Conservation (phyloP, 1,140 invertebrate genomes). For the Drosophila kepulauana region DNA sequence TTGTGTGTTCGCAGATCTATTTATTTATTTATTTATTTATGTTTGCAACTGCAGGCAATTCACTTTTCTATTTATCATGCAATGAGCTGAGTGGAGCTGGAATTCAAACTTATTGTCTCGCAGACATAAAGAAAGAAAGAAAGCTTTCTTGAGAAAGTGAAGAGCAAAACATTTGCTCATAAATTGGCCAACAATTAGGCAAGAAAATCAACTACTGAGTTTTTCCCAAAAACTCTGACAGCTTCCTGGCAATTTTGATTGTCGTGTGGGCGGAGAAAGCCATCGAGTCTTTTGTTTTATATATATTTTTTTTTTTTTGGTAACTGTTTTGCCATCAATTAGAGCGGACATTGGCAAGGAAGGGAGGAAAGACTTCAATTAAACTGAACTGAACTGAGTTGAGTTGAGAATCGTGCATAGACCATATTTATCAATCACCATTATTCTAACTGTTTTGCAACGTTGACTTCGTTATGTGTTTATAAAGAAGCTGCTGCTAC, state of each 20-base stretch:
- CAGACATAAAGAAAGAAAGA: conserved; percentile 56
- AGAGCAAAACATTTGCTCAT: conserved; percentile 25
- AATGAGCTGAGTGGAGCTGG: conserved; percentile 20
- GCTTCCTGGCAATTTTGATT: conserved; percentile 27
- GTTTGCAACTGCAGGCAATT: conserved; percentile 54
- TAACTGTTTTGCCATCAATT: conserved; percentile 61
- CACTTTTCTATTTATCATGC: conserved; percentile 74
- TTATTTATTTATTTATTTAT: conserved; percentile 42
- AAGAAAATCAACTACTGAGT: conserved; percentile 46
- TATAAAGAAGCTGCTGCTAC: conserved; percentile 42
- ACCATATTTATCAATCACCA: conserved; percentile 83
- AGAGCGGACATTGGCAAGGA: conserved; percentile 29
- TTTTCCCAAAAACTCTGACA: conserved; percentile 5
- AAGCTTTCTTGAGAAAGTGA: conserved; percentile 37
- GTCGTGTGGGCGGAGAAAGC: conserved; percentile 66
- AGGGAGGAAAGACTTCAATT: conserved; percentile 59
- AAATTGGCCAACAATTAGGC: conserved; percentile 38
- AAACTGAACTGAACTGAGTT: conserved; percentile 42
- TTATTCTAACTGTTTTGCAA: conserved; percentile 76
- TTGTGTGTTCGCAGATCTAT: conserved; percentile 23
- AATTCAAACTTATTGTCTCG: conserved; percentile 66
- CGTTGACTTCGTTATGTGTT: conserved; percentile 40
- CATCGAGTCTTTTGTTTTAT: not conserved
- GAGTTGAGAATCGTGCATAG: conserved; percentile 72
- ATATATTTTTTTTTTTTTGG: not conserved